These are phyloP conservation scores for Psammodynastes pulverulentus DNA, from an alignment of 2,113 vertebrate species.

Conservation along the genomic window DNA sequence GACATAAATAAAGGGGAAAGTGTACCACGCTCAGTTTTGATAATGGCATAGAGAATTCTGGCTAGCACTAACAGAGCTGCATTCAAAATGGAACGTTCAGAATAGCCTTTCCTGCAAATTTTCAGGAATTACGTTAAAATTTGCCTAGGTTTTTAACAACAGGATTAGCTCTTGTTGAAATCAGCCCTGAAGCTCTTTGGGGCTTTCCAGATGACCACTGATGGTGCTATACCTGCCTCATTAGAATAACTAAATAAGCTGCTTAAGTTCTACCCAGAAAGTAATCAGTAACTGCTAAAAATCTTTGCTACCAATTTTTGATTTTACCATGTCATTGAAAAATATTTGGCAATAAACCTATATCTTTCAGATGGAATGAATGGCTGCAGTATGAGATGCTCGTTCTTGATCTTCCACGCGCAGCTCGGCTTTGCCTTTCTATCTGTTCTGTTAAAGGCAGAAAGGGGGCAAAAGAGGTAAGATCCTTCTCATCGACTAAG, in stretches of 20 bases:
- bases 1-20: not conserved
- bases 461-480: constrained; percentile 96
- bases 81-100: not conserved
- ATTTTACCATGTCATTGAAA: not conserved
- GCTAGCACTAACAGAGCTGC: not conserved
- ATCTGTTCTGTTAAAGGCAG: constrained; percentile 98
- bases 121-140: not conserved
- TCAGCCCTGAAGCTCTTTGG: not conserved
- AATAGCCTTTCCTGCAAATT: not conserved
- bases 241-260: not conserved
- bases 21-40: not conserved
- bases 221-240: not conserved
- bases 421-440: constrained; percentile 94
- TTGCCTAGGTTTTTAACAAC: not conserved
- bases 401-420: constrained; percentile 94
- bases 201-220: not conserved
- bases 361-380: constrained; percentile 86
- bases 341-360: not conserved
- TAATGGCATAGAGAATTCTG: not conserved
- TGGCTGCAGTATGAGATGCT: constrained; percentile 97
- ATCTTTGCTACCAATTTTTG: not conserved
- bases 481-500: not conserved
- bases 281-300: not conserved
- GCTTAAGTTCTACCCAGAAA: not conserved
- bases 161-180: not conserved